Percentiles rank a stretch among this genome's conserved stretches.
Evolutionary conservation across 2,113 vertebrate genomes (phyloP).

Genomic region (Oceanodroma tethys): DNA sequence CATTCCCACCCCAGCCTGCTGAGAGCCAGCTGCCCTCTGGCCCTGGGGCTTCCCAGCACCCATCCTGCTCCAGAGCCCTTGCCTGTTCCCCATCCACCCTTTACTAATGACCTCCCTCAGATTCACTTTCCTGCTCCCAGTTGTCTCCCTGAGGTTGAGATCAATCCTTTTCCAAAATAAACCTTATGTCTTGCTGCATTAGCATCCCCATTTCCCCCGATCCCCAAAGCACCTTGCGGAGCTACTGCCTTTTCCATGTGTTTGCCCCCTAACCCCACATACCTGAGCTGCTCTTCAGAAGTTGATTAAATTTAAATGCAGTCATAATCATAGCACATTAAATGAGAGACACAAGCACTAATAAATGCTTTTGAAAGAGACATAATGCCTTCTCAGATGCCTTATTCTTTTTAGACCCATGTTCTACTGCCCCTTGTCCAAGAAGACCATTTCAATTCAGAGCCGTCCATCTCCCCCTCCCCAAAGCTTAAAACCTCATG

Average conservation of each 20-base stretch:
- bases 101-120: neutral
- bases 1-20: neutral
- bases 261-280: neutral
- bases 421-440: neutral
- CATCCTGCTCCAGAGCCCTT: neutral
- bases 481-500: neutral
- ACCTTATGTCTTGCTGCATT: neutral
- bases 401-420: neutral
- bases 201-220: neutral
- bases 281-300: neutral
- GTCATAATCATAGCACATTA: neutral
- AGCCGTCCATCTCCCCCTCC: neutral
- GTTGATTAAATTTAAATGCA: neutral
- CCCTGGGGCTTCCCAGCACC: accelerated
- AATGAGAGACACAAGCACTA: neutral
- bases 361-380: neutral
- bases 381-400: neutral
- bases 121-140: neutral
- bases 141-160: neutral
- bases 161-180: neutral
- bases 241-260: neutral
- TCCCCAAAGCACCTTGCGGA: neutral
- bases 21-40: neutral
- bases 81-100: neutral
- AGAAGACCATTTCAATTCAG: neutral